These are phyloP conservation scores for Zosterops pallidus DNA, from an alignment of 2,113 vertebrate species.

Conservation along the genomic window DNA sequence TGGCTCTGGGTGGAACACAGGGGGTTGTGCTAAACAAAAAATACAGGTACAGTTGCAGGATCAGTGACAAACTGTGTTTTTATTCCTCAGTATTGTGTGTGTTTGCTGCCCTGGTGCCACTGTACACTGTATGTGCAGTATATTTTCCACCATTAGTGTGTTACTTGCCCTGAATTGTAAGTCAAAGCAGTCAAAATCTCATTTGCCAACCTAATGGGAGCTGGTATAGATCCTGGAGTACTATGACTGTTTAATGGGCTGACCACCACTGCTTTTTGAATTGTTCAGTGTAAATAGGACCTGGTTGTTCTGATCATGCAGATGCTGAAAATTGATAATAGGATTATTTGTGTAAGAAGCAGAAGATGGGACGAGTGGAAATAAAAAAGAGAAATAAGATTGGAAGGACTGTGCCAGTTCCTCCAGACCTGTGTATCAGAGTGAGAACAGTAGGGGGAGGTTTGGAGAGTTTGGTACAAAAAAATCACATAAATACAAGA, in stretches of 20 bases:
- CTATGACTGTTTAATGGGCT: background rate
- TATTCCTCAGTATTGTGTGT: background rate
- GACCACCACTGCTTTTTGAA: fast-evolving
- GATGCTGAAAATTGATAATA: background rate
- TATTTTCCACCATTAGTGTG: background rate
- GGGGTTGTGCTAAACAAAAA: background rate
- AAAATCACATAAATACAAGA: background rate
- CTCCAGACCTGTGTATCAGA: background rate
- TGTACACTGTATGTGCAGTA: background rate
- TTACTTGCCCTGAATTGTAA: background rate
- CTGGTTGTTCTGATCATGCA: background rate
- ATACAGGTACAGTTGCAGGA: background rate
- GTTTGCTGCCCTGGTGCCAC: background rate
- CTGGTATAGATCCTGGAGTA: background rate
- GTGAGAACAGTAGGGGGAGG: background rate
- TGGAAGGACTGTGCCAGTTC: background rate
- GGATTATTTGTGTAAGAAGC: background rate
- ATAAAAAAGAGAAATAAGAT: background rate
- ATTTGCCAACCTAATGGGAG: constrained; percentile 3
- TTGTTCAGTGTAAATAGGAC: background rate
- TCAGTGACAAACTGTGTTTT: background rate
- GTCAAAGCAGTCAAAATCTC: background rate
- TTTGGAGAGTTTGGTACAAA: background rate
- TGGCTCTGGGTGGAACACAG: background rate
- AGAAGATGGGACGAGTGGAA: background rate